Evolutionary conservation across 92 coral and sea anemone species (phyloP), one percentile per base, ranked within the genome.

Genomic region (Palythoa heliodiscus): DNA sequence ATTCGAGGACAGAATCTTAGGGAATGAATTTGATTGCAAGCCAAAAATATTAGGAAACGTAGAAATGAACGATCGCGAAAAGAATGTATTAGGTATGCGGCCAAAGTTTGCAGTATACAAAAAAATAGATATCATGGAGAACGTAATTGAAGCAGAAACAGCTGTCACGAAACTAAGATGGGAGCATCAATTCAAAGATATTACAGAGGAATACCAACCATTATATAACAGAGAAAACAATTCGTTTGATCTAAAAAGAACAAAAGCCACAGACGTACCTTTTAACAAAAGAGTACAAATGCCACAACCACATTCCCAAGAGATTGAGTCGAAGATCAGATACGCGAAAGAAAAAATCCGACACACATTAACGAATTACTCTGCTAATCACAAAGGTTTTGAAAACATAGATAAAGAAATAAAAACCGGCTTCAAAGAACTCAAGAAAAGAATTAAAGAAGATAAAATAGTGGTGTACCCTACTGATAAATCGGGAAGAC

Each of bases 401-500:
- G 71, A 67, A 67, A 67, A 67, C 38, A 20, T 67, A 20, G 71
- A 67, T 67, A 67, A 67, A 67, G 71, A 67, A 67, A 67, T 67
- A 67, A 67, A 20, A 67, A 67, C 71, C 71, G 71, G 71, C 2
- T n/a, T 67, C 71, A 67, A 67, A 67, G 71, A 67, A 67, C 71
- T 67, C 71, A 67, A 67, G 71, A 67, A 67, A 67, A 67, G 71
- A 67, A 67, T 67, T 20, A 67, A 67, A 67, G 71, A 20, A 67
- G 7, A 67, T 67, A 67, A 67, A 20, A 67, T 67, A 1, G 71
- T 67, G 37, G 71, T 67, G 39, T 67, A 67, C 71, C 71, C 71
- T 67, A 67, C 71, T 67, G 71, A 67, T 67, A 67, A 67, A 67
- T 67, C 71, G 71, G 71, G 39, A 67, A 67, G 71, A 67, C 71